Conservation (phyloP, 2,113 vertebrate species). For the Chaenogobius annularis region DNA sequence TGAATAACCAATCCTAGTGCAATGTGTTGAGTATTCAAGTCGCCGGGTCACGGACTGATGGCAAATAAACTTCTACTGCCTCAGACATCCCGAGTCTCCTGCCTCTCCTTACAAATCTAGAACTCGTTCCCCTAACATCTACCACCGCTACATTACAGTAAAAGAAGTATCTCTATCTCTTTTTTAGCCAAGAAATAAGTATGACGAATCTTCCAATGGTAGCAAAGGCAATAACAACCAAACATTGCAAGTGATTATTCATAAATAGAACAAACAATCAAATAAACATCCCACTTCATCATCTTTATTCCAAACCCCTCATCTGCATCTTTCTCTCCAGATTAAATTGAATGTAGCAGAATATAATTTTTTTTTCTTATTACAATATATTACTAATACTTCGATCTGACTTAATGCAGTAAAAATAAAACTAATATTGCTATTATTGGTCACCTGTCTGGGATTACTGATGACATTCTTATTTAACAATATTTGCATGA, state of each 20-base stretch:
- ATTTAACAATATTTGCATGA: conserved; percentile 1
- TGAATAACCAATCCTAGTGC: too few species aligned
- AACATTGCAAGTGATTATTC: neutral
- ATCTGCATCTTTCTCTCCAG: neutral
- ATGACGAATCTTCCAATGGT: neutral
- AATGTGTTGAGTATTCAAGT: too few species aligned
- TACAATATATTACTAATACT: neutral
- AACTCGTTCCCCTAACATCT: too few species aligned
- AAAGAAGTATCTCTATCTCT: neutral
- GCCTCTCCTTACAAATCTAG: too few species aligned
- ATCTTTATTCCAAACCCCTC: neutral
- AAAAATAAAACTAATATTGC: neutral
- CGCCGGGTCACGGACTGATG: too few species aligned
- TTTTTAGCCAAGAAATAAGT: neutral
- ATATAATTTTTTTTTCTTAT: neutral
- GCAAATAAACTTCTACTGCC: too few species aligned
- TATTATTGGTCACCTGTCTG: neutral
- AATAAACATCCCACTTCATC: neutral
- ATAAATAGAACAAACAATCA: neutral
- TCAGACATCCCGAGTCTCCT: too few species aligned
- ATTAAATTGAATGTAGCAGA: neutral
- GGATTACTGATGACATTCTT: conserved; percentile 5
- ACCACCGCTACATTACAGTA: neutral
- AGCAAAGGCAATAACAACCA: neutral
- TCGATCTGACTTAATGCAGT: neutral